These are phyloP conservation scores for Siderastrea radians DNA, from an alignment of 92 coral and sea anemone species.

Conservation along the genomic window DNA sequence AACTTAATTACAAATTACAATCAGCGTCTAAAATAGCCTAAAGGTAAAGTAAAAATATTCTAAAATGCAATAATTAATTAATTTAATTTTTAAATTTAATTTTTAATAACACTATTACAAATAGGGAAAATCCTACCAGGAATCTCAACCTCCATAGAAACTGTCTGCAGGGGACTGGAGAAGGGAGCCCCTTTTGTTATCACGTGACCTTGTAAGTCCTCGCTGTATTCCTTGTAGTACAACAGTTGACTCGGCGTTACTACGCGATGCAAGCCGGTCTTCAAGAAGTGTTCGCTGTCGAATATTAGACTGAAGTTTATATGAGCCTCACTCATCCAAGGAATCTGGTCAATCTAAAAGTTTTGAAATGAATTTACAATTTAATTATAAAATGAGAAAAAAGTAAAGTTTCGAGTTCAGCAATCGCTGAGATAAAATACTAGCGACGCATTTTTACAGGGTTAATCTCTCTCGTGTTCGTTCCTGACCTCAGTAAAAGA, in stretches of 20 bases:
- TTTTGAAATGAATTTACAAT: background rate
- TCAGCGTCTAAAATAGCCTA: too few species aligned
- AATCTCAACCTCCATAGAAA: slow-evolving; percentile 66
- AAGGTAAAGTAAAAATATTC: too few species aligned
- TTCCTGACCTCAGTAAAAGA: too few species aligned
- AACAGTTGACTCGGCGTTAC: slow-evolving; percentile 72
- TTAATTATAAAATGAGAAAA: too few species aligned
- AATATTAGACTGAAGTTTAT: slow-evolving; percentile 77
- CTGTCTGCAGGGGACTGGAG: slow-evolving; percentile 59
- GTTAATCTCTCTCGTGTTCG: too few species aligned
- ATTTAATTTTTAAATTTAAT: background rate
- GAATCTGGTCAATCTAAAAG: slow-evolving; percentile 59
- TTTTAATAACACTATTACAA: background rate
- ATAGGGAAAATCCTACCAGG: slow-evolving; percentile 70
- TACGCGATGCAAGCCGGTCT: slow-evolving; percentile 77
- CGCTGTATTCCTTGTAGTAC: slow-evolving; percentile 71
- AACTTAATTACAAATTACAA: too few species aligned
- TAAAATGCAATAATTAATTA: too few species aligned
- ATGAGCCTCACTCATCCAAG: slow-evolving; percentile 48
- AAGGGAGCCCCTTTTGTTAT: slow-evolving; percentile 60
- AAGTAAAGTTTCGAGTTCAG: background rate
- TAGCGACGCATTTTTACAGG: too few species aligned
- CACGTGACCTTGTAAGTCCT: slow-evolving; percentile 59
- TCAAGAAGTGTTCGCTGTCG: slow-evolving; percentile 66
- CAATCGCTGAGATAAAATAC: too few species aligned